Conservation (phyloP, 2,797 vertebrate genomes). For the Falco peregrinus region DNA sequence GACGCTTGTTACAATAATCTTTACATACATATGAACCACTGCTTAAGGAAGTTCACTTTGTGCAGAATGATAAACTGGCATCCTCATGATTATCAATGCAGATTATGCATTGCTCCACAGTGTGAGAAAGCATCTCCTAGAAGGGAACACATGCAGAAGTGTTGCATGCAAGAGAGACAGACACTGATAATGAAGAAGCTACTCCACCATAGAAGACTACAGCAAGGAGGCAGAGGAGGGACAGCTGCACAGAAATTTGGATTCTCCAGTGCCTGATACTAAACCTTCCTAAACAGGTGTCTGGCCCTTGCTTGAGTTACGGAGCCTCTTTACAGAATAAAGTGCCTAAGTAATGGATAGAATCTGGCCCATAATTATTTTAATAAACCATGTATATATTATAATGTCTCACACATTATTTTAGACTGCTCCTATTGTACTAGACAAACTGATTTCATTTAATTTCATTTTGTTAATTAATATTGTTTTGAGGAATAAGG, state of each 20-base stretch:
- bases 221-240: neutral
- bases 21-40: neutral
- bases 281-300: neutral
- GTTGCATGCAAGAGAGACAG: neutral
- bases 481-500: neutral
- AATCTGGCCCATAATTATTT: neutral
- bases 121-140: neutral
- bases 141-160: neutral
- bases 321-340: neutral
- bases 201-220: neutral
- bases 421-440: neutral
- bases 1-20: neutral
- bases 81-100: neutral
- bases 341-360: neutral
- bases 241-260: neutral
- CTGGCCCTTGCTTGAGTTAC: neutral
- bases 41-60: neutral
- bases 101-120: neutral
- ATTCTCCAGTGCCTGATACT: neutral
- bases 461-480: slow-evolving; percentile 17
- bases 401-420: neutral
- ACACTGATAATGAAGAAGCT: neutral
- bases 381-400: neutral
- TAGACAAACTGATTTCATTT: neutral
- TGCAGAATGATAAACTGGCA: neutral